Evolutionary conservation across 2,797 vertebrate genomes (phyloP), one percentile per base, ranked within the genome.

Genomic region (Gymnothorax reevesii): DNA sequence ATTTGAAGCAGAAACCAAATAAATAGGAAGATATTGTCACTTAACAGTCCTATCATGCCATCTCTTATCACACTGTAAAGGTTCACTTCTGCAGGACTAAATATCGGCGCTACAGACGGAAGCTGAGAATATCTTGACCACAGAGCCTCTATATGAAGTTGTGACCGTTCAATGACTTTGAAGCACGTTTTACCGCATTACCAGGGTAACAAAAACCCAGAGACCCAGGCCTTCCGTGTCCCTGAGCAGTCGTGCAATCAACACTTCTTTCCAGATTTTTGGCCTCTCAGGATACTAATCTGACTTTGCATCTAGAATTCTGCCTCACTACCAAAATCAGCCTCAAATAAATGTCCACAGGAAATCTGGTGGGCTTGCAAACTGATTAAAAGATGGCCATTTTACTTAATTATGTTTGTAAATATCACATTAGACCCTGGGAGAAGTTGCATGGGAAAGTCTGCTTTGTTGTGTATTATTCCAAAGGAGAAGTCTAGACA

Each of bases 301-400:
- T 49, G 27, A 17, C 12, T 77, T 77, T 77, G 2, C 73, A 77
- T 42, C 73, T 3, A 42, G 25, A 42, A 73, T 33, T 77, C 42
- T 17, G 25, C 25, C 10, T 42, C 12, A 73, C 27, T 73, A 73
- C 69, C 25, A 10, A 33, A 27, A 33, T 69, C 64, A 69, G 64
- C 7, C 64, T 69, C 25, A n/a, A 69, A n/a, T 69, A 69, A 69
- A 69, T 25, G 64, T 71, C 69, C 69, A 71, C 69, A 71, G 69
- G 27, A 71, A 71, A 71, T 25, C n/a, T 33, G 69, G 69, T 71
- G 69, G 27, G 69, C 69, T 33, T 33, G 69, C 6, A 42, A 2
- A 75, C 73, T 75, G 73, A 75, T 75, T 33, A 75, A 33, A 49
- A 42, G 49, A 75, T 42, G 17, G 33, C 33, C 73, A 49, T 77